phyloP scores from a whole-genome alignment of 2,113 vertebrate genomes.

The Castor canadensis region DNA sequence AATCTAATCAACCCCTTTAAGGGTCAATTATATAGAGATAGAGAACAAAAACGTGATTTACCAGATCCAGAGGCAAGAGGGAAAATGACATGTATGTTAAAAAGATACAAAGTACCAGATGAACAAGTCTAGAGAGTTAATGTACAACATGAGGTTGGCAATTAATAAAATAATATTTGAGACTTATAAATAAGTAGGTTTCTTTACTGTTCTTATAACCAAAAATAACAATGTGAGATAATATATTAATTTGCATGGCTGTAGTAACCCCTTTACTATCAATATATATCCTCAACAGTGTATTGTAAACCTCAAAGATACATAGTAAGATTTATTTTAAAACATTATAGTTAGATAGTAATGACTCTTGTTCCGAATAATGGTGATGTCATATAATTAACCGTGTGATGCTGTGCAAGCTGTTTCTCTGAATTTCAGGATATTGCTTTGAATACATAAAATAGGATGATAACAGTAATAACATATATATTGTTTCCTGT shows the following conservation, averaged over 20 bases:
- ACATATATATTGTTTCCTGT: neutral
- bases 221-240: neutral
- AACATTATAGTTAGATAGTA: neutral
- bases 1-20: neutral
- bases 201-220: neutral
- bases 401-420: neutral
- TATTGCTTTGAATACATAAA: neutral
- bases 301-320: neutral
- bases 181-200: neutral
- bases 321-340: neutral
- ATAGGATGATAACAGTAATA: neutral
- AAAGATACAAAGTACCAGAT: neutral
- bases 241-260: neutral
- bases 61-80: neutral
- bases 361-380: neutral
- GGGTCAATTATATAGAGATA: neutral
- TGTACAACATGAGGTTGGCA: neutral
- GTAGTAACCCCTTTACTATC: neutral
- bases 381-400: neutral
- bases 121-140: neutral
- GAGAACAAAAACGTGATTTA: neutral
- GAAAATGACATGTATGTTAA: neutral
- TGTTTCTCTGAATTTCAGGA: neutral
- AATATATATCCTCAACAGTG: neutral
- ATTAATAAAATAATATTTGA: neutral